Evolutionary conservation across 2,113 vertebrate genomes (phyloP), one percentile per base, ranked within the genome.

Genomic region (Oenanthe oenanthe): DNA sequence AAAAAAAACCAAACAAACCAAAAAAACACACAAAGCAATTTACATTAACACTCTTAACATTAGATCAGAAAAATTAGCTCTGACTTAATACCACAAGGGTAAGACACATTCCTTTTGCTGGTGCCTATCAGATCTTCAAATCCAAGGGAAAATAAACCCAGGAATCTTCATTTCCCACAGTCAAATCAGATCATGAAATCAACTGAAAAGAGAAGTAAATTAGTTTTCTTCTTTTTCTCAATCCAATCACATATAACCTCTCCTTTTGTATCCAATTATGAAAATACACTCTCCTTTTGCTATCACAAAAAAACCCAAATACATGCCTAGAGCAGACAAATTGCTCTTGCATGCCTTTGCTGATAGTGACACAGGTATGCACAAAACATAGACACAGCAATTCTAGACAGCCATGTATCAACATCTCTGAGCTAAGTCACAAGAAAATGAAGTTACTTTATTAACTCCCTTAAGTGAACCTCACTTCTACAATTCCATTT

Each of bases 81-180:
- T 97, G 93, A 94, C 94, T 93, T 96, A 97, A 98, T 73, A 92
- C 93, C 89, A 97, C 91, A 95, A 96, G 85, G 86, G 66, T 96
- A 97, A 95, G 63, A 95, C 97, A 98, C 91, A 96, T 97, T 97
- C 97, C 95, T 97, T 97, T 97, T 98, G 98, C 98, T 98, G 98
- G 98, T 98, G 97, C 97, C 97, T 97, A 97, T 98, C 93, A 96
- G 91, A 98, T 97, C 96, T 97, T 97, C 95, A 90, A 92, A 96
- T 98, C 95, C 97, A 97, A 58, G 89, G 92, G 88, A 96, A 96
- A 70, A 92, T 66, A 92, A 91, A 92, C 54, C 61, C 94, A 93
- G 94, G 79, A 96, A 92, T 97, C 95, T 96, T 95, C 91, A 73
- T 93, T 95, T 93, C 92, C 88, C 88, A 91, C 77, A 92, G 91